Percentiles rank a stretch among this genome's conserved stretches.
phyloP scores from a whole-genome alignment of 2,113 vertebrate genomes.

The Callionymus lyra region DNA sequence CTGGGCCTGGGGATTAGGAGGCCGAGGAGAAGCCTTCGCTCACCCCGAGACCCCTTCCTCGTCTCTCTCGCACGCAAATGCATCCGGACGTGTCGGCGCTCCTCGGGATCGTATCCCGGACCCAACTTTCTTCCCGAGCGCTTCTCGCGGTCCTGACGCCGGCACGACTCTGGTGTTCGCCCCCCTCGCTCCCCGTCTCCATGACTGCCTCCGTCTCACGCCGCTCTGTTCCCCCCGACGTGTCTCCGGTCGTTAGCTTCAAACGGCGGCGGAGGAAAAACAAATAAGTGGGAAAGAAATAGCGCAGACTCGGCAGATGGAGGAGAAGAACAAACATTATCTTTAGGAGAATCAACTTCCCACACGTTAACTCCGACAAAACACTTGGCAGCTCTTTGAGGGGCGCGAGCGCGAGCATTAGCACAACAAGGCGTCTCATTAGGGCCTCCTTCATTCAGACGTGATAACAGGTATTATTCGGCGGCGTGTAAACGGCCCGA shows the following conservation, averaged over 20 bases:
- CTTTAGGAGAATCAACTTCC: slow-evolving; percentile 48
- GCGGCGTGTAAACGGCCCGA: slow-evolving; percentile 41
- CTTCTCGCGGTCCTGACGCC: too few relatives aligned
- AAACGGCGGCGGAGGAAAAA: slow-evolving; percentile 4
- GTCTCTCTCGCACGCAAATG: slow-evolving; percentile 94
- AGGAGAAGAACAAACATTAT: slow-evolving; percentile 13
- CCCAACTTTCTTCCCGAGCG: slow-evolving; percentile 78
- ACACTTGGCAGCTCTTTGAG: slow-evolving; percentile 45
- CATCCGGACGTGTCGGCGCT: slow-evolving; percentile 86
- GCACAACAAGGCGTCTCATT: slow-evolving; percentile 60
- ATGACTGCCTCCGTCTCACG: not conserved
- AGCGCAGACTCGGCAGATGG: not conserved
- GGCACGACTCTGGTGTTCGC: not conserved
- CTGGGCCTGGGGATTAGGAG: slow-evolving; percentile 97
- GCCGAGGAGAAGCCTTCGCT: slow-evolving; percentile 82
- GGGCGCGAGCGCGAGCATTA: slow-evolving; percentile 38
- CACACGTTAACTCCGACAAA: slow-evolving; percentile 46
- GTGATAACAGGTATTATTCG: slow-evolving; percentile 56
- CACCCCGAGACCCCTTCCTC: slow-evolving; percentile 80
- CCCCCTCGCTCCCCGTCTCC: not conserved
- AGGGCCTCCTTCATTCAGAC: slow-evolving; percentile 41
- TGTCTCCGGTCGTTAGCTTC: not conserved
- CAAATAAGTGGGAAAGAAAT: not conserved
- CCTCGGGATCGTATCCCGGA: slow-evolving; percentile 66
- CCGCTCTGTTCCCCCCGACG: not conserved